phyloP scores from a whole-genome alignment of 2,797 vertebrate genomes.

The Siniperca scherzeri region DNA sequence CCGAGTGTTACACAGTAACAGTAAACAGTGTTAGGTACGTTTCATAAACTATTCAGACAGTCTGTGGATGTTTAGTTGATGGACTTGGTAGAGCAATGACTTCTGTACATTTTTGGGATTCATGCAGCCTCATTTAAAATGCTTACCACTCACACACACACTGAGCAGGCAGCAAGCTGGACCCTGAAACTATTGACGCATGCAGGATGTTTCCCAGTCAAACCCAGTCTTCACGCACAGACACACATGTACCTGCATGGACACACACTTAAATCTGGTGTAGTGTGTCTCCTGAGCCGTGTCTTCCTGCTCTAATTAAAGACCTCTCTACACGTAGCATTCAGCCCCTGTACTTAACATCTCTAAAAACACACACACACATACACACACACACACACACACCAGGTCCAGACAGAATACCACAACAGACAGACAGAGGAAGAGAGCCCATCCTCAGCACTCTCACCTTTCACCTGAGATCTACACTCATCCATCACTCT shows the following conservation, averaged over 20 bases:
- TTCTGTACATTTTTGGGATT: constrained; percentile 2
- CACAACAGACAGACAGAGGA: constrained; percentile 54
- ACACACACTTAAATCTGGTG: constrained; percentile 65
- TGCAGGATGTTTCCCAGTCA: constrained; percentile 52
- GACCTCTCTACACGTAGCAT: constrained; percentile 70
- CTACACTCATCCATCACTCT: constrained; percentile 44
- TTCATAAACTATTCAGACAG: constrained; percentile 14
- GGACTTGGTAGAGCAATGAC: neutral
- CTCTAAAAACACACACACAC: constrained; percentile 44
- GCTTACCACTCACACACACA: constrained; percentile 10
- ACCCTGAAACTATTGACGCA: constrained; percentile 31
- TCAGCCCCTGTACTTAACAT: constrained; percentile 85
- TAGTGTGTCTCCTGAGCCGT: constrained; percentile 73
- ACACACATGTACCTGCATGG: neutral
- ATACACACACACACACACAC: constrained; percentile 11
- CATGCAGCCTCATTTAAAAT: constrained; percentile 8
- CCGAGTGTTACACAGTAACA: constrained; percentile 46
- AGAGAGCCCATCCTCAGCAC: constrained; percentile 56
- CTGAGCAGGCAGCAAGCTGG: constrained; percentile 12
- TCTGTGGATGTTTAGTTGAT: neutral
- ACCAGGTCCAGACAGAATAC: constrained; percentile 52
- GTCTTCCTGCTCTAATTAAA: constrained; percentile 89
- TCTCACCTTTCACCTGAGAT: constrained; percentile 74
- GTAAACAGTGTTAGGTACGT: neutral
- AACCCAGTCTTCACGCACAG: constrained; percentile 3